Conservation (phyloP, 2,888 invertebrate genomes). For the Ophraella communa region DNA sequence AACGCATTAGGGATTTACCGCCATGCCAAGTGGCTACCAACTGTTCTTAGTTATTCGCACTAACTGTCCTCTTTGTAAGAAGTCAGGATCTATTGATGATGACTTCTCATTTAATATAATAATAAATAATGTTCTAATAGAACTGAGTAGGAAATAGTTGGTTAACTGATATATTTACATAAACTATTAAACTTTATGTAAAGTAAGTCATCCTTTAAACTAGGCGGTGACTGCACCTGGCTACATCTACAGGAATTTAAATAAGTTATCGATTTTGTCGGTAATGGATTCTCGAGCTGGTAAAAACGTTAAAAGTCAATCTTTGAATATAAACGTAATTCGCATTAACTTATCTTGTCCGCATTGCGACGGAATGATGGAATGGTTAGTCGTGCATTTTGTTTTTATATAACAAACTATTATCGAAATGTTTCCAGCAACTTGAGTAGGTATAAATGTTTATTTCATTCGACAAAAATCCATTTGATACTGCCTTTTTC, state of each 20-base stretch:
- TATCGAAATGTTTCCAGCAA: background rate
- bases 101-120: too few species aligned
- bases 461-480: background rate
- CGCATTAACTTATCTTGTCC: constrained; percentile 14
- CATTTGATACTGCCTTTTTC: background rate
- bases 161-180: too few species aligned
- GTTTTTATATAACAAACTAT: background rate
- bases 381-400: constrained; percentile 11
- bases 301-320: background rate
- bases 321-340: constrained; percentile 7
- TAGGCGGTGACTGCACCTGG: background rate
- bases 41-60: too few species aligned
- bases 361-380: background rate
- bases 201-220: background rate
- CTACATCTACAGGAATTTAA: background rate
- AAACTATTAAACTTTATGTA: too few species aligned
- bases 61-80: too few species aligned
- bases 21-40: too few species aligned
- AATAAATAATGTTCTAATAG: too few species aligned
- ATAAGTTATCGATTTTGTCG: background rate
- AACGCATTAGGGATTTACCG: too few species aligned
- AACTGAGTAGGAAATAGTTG: too few species aligned
- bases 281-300: background rate
- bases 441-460: background rate
- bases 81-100: too few species aligned